Evolutionary conservation across 2,113 vertebrate species (phyloP).

Genomic region (Spermophilus dauricus): DNA sequence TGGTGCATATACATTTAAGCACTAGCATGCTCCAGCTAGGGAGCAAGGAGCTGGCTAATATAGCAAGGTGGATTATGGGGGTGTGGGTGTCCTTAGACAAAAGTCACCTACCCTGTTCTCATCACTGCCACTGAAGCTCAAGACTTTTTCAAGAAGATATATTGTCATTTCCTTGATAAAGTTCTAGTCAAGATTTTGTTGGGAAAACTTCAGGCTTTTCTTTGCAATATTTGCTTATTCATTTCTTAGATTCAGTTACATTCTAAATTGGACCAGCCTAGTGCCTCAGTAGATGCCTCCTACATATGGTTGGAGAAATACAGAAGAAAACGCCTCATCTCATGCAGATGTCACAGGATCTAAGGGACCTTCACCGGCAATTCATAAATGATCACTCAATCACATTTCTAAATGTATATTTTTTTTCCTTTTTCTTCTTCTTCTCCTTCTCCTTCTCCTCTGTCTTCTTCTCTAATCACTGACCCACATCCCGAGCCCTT

Average conservation of each 20-base stretch:
- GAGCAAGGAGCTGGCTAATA: background rate
- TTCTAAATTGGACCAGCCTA: background rate
- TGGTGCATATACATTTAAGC: background rate
- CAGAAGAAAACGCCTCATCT: background rate
- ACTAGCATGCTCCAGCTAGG: background rate
- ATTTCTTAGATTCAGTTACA: background rate
- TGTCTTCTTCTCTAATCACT: too few species aligned
- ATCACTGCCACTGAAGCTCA: background rate
- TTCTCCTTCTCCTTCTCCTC: too few species aligned
- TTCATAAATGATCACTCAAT: background rate
- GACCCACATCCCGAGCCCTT: too few species aligned
- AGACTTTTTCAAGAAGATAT: background rate
- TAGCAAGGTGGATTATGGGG: background rate
- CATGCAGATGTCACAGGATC: background rate
- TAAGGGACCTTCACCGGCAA: background rate
- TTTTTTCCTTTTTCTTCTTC: background rate
- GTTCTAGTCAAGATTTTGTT: background rate
- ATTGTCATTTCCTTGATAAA: background rate
- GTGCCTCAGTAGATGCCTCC: background rate
- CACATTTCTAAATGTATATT: background rate
- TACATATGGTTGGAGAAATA: background rate
- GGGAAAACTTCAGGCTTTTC: background rate
- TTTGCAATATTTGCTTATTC: constrained; percentile 3
- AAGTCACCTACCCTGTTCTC: background rate
- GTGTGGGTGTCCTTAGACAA: background rate